phyloP scores from a whole-genome alignment of 1,140 invertebrate genomes.

The Ditylenchus dipsaci region DNA sequence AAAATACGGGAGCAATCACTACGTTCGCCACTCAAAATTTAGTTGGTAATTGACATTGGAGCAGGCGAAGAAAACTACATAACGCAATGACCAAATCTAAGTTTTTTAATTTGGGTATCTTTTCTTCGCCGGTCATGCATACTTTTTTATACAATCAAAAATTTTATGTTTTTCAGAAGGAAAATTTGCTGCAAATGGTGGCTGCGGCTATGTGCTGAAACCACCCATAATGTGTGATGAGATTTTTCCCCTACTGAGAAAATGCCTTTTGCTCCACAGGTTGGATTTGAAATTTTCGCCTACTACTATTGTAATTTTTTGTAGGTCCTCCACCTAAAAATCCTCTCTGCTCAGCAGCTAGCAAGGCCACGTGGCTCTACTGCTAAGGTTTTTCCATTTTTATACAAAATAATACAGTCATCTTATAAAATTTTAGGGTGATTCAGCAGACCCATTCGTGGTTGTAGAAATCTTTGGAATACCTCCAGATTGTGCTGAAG shows the following conservation, averaged over 20 bases:
- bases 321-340: conserved; percentile 59
- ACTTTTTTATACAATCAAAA: conserved; percentile 4
- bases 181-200: conserved; percentile 66
- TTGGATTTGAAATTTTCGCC: conserved; percentile 38
- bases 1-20: too few relatives aligned
- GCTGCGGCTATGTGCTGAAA: conserved; percentile 67
- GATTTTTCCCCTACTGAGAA: conserved; percentile 63
- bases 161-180: conserved; percentile 62
- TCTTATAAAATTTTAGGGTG: conserved; percentile 27
- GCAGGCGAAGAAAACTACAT: too few relatives aligned
- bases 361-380: conserved; percentile 66
- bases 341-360: conserved; percentile 68
- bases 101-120: too few relatives aligned
- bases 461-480: conserved; percentile 68
- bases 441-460: conserved; percentile 66
- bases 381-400: conserved; percentile 62
- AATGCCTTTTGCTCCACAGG: conserved; percentile 65
- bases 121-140: too few relatives aligned
- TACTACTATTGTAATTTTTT: background rate
- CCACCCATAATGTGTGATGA: conserved; percentile 63
- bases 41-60: too few relatives aligned
- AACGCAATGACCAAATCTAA: too few relatives aligned
- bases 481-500: conserved; percentile 67
- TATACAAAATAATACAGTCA: too few relatives aligned
- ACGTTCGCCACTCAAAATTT: too few relatives aligned